A percentile compares a stretch with the other conserved stretches of the same genome.
phyloP scores from a whole-genome alignment of 1,140 invertebrate species.

The Copidosoma floridanum region DNA sequence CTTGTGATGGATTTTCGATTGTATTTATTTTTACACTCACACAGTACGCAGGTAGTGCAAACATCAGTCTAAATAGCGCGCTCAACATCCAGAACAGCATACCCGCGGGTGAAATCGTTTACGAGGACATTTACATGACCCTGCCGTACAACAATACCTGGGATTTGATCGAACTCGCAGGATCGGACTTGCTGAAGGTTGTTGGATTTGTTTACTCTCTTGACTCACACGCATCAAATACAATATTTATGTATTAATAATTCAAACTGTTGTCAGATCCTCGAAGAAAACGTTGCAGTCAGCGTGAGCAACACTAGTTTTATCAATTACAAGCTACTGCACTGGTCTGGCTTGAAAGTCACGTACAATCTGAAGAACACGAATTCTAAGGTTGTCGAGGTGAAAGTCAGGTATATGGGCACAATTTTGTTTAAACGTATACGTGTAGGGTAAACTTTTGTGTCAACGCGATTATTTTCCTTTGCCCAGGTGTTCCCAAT shows the following conservation, averaged over 20 bases:
- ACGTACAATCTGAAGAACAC: slow-evolving; percentile 49
- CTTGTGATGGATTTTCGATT: too few species aligned
- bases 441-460: too few species aligned
- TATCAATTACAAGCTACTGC: slow-evolving; percentile 21
- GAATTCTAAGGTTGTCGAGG: slow-evolving; percentile 20
- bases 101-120: slow-evolving; percentile 60
- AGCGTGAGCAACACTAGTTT: slow-evolving; percentile 19
- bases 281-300: slow-evolving; percentile 28
- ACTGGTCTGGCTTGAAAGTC: slow-evolving; percentile 52
- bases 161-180: slow-evolving; percentile 65
- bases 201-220: too few species aligned
- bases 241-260: too few species aligned
- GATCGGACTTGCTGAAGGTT: slow-evolving; percentile 60
- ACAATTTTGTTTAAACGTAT: too few species aligned
- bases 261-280: slow-evolving; percentile 16
- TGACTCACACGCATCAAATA: too few species aligned
- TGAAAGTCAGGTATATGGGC: slow-evolving; percentile 40
- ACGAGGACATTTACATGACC: slow-evolving; percentile 65
- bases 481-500: background rate
- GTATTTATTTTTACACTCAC: slow-evolving; percentile 5
- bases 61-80: slow-evolving; percentile 68
- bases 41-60: slow-evolving; percentile 64
- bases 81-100: slow-evolving; percentile 68
- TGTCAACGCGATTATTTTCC: background rate
- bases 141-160: slow-evolving; percentile 73